Conservation (phyloP, 2,888 invertebrate species). For the Trachelus tabidus region DNA sequence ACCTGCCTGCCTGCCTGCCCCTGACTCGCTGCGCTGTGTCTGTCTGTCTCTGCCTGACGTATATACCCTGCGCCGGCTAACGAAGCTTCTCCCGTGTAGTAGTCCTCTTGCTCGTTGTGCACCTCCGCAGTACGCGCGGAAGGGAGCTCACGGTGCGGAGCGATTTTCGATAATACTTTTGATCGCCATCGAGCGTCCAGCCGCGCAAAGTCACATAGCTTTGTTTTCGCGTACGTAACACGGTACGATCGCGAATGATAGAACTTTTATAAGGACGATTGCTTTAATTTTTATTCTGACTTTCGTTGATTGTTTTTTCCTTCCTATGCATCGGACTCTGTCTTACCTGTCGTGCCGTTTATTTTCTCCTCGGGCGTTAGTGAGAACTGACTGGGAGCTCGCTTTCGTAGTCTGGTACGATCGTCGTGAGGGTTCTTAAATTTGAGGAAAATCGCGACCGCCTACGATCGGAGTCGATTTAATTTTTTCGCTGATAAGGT, state of each 20-base stretch:
- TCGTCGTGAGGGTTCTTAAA: background rate
- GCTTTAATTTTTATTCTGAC: background rate
- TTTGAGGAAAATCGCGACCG: background rate
- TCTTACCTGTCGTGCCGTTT: background rate
- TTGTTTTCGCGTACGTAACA: background rate
- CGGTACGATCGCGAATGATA: background rate
- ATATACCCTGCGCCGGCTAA: slow-evolving; percentile 33
- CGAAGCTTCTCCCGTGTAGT: slow-evolving; percentile 25
- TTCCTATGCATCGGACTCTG: background rate
- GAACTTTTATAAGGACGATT: background rate
- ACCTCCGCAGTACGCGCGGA: slow-evolving; percentile 20
- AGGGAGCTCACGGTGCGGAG: slow-evolving; percentile 16
- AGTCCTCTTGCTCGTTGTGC: slow-evolving; percentile 23
- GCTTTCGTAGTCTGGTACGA: background rate
- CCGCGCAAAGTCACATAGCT: background rate
- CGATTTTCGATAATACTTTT: background rate
- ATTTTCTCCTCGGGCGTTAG: background rate
- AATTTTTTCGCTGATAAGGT: background rate
- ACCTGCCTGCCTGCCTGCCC: too few species aligned
- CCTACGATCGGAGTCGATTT: background rate
- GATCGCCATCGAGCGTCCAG: background rate
- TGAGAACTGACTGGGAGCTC: background rate
- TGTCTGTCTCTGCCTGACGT: slow-evolving; percentile 25
- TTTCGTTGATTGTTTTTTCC: background rate
- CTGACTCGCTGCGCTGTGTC: too few species aligned